phyloP scores from a whole-genome alignment of 1,140 invertebrate species.

The Leptestheria dahalacensis region DNA sequence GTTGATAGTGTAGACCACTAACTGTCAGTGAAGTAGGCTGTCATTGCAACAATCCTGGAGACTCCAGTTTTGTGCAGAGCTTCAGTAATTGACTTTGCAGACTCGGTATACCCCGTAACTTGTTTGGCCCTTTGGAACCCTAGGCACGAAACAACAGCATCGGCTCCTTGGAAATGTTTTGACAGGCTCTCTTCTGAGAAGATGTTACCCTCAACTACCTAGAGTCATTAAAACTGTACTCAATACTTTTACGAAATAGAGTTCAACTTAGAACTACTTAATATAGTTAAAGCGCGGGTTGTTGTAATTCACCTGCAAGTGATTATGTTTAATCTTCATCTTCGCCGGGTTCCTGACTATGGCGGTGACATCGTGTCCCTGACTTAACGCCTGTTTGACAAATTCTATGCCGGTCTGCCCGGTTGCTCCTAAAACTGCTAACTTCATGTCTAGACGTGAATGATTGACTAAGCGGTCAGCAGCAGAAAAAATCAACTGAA shows the following conservation, averaged over 20 bases:
- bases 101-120: conserved; percentile 23
- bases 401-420: conserved; percentile 27
- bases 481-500: no score
- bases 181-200: conserved; percentile 19
- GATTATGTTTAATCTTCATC: conserved; percentile 21
- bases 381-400: conserved; percentile 25
- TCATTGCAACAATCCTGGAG: conserved; percentile 21
- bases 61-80: conserved; percentile 20
- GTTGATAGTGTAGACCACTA: no score
- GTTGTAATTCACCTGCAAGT: conserved; percentile 23
- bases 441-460: conserved; percentile 22
- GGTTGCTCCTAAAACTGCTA: conserved; percentile 28
- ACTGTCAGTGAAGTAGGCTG: conserved; percentile 22
- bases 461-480: no score
- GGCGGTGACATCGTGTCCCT: conserved; percentile 25
- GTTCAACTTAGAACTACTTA: background rate
- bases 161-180: conserved; percentile 18
- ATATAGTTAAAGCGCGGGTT: background rate
- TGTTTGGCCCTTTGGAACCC: conserved; percentile 18
- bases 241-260: no score
- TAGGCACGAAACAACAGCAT: conserved; percentile 23
- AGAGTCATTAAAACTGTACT: background rate
- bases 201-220: conserved; percentile 22
- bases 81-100: conserved; percentile 20
- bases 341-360: conserved; percentile 27